phyloP scores from a whole-genome alignment of 2,113 vertebrate genomes.

The Cebus imitator region DNA sequence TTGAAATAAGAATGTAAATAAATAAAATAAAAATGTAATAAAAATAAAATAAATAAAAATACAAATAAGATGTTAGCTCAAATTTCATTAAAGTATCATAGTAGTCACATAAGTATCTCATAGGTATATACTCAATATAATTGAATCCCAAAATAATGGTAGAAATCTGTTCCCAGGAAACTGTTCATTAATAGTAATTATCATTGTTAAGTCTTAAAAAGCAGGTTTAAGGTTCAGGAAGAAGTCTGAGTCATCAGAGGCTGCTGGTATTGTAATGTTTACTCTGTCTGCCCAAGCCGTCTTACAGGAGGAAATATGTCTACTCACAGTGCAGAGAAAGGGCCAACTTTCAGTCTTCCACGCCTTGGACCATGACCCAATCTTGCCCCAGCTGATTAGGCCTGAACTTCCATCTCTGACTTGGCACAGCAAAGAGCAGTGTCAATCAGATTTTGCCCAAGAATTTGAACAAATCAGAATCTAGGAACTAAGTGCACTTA shows the following conservation, averaged over 20 bases:
- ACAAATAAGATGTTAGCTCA: constrained; percentile 49
- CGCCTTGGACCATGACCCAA: not conserved
- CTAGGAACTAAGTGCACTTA: not conserved
- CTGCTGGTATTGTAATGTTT: not conserved
- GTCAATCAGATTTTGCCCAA: not conserved
- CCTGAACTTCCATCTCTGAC: not conserved
- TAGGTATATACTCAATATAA: not conserved
- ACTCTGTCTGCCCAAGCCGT: not conserved
- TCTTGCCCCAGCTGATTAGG: not conserved
- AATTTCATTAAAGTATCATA: constrained; percentile 63
- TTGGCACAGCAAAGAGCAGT: not conserved
- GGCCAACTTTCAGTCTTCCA: not conserved
- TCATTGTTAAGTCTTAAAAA: not conserved
- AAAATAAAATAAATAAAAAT: constrained; percentile 24
- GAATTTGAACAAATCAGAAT: not conserved
- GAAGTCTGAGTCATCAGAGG: not conserved
- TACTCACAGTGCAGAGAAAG: not conserved
- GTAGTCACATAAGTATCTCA: not conserved
- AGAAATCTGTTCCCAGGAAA: constrained; percentile 23
- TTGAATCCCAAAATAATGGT: constrained; percentile 6
- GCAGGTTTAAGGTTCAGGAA: not conserved
- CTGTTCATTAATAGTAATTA: not conserved
- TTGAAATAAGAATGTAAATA: constrained; percentile 73
- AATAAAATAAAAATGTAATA: too few relatives aligned
- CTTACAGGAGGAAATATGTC: not conserved